A percentile compares a stretch with the other conserved stretches of the same genome.
phyloP scores from a whole-genome alignment of 2,888 invertebrate species.

The Lasioglossum lativentre region DNA sequence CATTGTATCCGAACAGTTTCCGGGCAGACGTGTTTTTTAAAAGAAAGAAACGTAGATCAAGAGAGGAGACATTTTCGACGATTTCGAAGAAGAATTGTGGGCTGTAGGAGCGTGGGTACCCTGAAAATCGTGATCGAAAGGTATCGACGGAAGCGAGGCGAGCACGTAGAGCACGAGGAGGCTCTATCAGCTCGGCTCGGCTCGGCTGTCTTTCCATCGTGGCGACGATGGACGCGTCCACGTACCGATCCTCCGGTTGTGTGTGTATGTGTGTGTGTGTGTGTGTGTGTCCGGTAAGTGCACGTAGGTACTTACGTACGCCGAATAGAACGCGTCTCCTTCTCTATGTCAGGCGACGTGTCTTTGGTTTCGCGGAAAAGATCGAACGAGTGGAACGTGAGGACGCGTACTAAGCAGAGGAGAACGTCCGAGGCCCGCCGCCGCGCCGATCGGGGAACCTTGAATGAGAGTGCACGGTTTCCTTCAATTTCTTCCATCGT shows the following conservation, averaged over 20 bases:
- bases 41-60: not conserved
- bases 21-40: too few relatives aligned
- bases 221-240: constrained; percentile 41
- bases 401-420: constrained; percentile 77
- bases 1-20: too few relatives aligned
- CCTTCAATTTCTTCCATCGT: constrained; percentile 41
- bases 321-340: constrained; percentile 73
- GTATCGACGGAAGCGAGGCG: constrained; percentile 54
- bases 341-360: constrained; percentile 76
- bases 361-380: constrained; percentile 81
- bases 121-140: constrained; percentile 42
- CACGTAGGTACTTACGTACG: constrained; percentile 73
- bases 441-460: constrained; percentile 49
- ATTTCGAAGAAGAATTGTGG: not conserved
- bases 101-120: not conserved
- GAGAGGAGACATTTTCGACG: not conserved
- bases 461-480: constrained; percentile 58
- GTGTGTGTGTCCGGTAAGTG: constrained; percentile 52
- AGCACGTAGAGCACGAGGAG: constrained; percentile 57
- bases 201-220: constrained; percentile 53
- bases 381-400: constrained; percentile 81
- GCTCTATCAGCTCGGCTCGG: constrained; percentile 52
- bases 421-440: constrained; percentile 19
- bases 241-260: not conserved
- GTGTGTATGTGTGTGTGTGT: constrained; percentile 22